Base-by-base conservation (phyloP, 2,113 vertebrate species). In the Xiphias gladius region DNA sequence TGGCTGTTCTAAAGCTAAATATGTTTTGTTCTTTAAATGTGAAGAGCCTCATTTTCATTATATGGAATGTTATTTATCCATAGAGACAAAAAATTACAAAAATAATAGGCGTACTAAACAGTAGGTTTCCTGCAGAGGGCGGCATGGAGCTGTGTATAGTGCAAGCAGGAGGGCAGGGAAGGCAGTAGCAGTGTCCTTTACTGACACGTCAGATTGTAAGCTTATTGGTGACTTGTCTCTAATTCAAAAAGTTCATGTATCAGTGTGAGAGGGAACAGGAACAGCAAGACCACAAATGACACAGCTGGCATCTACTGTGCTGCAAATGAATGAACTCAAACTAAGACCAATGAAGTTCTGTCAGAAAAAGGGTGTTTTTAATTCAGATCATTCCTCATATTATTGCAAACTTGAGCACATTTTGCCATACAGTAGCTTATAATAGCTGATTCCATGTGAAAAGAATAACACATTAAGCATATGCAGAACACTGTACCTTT, bases 401-500 rank as follows among this genome's bases (percentile, higher is more conserved):
- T 79, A 86, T 86, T 90, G 76, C 83, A 90, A 88, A 91, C 83
- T 88, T 68, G 86, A 90, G 82, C 83, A 89, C 81, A 88, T 88
- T 85, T 87, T 65, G 82, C 73, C 76, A 85, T 57, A 86, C 81
- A 77, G 83, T 79, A 90, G 89, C 88, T 89, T 87, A 84, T 35
- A 88, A 90, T 75, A 91, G 86, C 90, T 86, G 78, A 90, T 91
- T 94, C 88, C 86, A 83, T 88, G 88, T 89, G 84, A 91, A 91
- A 89, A 92, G 85, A 86, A 88, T 84, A 89, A 86, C 58, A 92
- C 86, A 61, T 76, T 61, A 86, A 80, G 86, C 79, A 82, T 84
- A 91, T 92, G 91, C 89, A 92, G 82, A 92, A 93, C 85, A 92
- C 90, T 91, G 93, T 95, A 95, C 94, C 94, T 94, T 94, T 71